Base-by-base conservation (phyloP, 2,113 vertebrate species). In the Apus apus region DNA sequence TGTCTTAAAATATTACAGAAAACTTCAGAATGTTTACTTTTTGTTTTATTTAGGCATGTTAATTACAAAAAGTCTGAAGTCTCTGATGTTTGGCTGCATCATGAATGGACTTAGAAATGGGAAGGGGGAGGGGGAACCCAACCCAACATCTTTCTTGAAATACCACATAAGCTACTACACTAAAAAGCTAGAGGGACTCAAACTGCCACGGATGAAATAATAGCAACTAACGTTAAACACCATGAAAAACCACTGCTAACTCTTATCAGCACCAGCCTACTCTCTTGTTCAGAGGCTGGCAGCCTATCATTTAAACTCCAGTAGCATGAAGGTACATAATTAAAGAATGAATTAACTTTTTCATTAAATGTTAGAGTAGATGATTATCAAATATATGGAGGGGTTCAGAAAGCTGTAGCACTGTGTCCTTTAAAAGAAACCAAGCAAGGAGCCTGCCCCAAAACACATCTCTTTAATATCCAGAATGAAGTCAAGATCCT, bases 121-220 rank as follows among this genome's bases (percentile, higher is more conserved):
- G 60, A 40, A 58, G 34, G 15, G 20, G 50, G 15, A 60, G 18
- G 40, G 5, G 54, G 71, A 91, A 73, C 22, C 15, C 34, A 76
- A 46, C 5, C n/a, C 62, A 73, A 5, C 6, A 34, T 58, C 21
- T 50, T 67, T 43, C 48, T 30, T 73, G 34, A 72, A 30, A 64
- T 48, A 76, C 6, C 0, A 0, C 46, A 36, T 22, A 60, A 74
- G 18, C 19, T 38, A 53, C 11, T 21, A 56, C 17, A 30, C 60
- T n/a, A 45, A 85, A 40, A 5, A 57, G 65, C 70, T 50, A 76
- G 27, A 61, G 19, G 43, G 36, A 68, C 48, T 81, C 43, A 16
- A 18, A 2, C 11, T 71, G 38, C 32, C 57, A 91, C 32, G 67
- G 21, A 34, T 34, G 12, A 81, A 81, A 11, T 20, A 71, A 6